phyloP scores from a whole-genome alignment of 2,113 vertebrate species.

The Camelus bactrianus region DNA sequence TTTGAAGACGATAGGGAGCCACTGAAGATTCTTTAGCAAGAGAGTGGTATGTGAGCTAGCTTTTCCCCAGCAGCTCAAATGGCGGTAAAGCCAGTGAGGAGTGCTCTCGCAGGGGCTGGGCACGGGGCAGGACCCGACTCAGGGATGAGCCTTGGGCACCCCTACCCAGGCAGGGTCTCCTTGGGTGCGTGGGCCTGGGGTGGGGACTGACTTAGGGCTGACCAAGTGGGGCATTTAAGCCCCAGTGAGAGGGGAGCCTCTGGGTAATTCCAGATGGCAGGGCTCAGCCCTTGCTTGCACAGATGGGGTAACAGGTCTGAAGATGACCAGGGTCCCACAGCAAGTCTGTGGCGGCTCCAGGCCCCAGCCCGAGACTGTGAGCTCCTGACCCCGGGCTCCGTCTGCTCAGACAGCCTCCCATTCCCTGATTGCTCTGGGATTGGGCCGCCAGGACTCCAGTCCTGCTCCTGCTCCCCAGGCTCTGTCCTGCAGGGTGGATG shows the following conservation, averaged over 20 bases:
- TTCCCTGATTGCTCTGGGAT: neutral
- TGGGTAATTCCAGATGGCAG: neutral
- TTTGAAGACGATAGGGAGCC: neutral
- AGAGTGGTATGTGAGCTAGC: neutral
- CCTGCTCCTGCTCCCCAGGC: neutral
- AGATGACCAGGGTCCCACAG: neutral
- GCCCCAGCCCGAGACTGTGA: fast-evolving
- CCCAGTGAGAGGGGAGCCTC: neutral
- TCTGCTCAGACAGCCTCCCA: neutral
- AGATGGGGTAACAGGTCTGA: neutral
- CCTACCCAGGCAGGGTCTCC: neutral
- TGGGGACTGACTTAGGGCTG: neutral
- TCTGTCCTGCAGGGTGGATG: neutral
- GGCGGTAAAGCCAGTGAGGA: neutral
- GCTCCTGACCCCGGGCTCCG: neutral
- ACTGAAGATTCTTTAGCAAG: neutral
- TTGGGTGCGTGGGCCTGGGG: neutral
- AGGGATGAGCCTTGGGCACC: neutral
- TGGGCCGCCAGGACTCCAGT: neutral
- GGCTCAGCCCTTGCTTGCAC: neutral
- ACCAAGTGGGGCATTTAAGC: neutral
- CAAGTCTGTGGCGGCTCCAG: neutral
- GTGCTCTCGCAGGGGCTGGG: too few species aligned
- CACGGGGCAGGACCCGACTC: neutral
- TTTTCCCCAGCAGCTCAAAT: neutral